phyloP scores from a whole-genome alignment of 2,113 vertebrate species.

The Diphyllodes magnificus region DNA sequence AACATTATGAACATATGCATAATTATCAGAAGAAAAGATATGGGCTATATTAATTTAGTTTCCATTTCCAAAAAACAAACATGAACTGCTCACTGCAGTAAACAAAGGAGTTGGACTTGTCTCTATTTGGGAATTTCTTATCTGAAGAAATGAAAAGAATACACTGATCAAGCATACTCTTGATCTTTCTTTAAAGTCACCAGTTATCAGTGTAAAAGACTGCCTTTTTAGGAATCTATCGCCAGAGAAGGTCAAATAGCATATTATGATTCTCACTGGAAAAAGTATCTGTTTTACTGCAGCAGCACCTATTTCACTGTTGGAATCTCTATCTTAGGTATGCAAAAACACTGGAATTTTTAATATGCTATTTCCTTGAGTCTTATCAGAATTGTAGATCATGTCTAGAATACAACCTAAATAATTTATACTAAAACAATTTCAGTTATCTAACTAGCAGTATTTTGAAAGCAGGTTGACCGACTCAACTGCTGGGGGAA shows the following conservation, averaged over 20 bases:
- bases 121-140: background rate
- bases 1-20: background rate
- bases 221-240: background rate
- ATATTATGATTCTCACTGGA: background rate
- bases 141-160: background rate
- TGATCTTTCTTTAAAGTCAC: background rate
- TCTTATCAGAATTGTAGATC: background rate
- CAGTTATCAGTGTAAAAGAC: background rate
- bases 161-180: background rate
- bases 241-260: background rate
- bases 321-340: background rate
- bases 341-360: background rate
- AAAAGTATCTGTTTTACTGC: background rate
- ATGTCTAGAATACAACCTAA: background rate
- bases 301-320: background rate
- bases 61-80: background rate
- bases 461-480: background rate
- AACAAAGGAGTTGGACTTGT: background rate
- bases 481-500: background rate
- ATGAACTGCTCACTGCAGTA: background rate
- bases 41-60: background rate
- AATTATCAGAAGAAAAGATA: conserved; percentile 5
- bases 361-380: background rate
- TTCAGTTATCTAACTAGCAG: background rate
- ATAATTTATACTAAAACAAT: background rate